These are phyloP conservation scores for Sternarchorhynchus goeldii DNA, from an alignment of 2,797 vertebrate species.

Conservation along the genomic window DNA sequence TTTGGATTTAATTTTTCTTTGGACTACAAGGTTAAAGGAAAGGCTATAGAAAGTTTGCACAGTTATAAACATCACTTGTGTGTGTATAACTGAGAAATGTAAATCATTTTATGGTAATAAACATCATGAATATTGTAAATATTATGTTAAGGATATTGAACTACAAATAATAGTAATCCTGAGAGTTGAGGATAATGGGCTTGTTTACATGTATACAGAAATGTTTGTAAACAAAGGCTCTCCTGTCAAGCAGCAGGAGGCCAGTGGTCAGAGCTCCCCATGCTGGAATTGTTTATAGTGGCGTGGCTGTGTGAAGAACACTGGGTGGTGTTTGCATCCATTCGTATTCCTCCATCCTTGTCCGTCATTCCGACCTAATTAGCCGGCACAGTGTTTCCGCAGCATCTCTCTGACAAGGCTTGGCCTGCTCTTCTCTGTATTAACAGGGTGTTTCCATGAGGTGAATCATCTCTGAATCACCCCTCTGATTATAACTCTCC, in stretches of 20 bases:
- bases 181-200: too few species aligned
- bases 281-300: slow-evolving; percentile 2
- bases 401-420: slow-evolving; percentile 29
- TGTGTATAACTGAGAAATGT: too few species aligned
- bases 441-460: slow-evolving; percentile 5
- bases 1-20: not conserved
- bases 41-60: slow-evolving; percentile 59
- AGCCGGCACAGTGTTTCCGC: slow-evolving; percentile 21
- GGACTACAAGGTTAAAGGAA: not conserved
- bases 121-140: too few species aligned
- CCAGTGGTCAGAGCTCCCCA: not conserved
- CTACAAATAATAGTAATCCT: too few species aligned
- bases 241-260: not conserved
- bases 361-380: slow-evolving; percentile 33
- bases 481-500: slow-evolving; percentile 36
- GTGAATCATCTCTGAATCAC: slow-evolving; percentile 48
- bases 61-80: slow-evolving; percentile 44
- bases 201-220: too few species aligned
- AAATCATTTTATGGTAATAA: too few species aligned
- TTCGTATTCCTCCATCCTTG: not conserved
- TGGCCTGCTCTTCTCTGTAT: not conserved
- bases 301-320: not conserved
- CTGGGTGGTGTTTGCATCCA: not conserved
- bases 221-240: too few species aligned
- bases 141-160: too few species aligned